Percentiles rank a stretch among this genome's conserved stretches.
These are phyloP conservation scores for Erebia ligea DNA, from an alignment of 2,888 invertebrate genomes.

Conservation along the genomic window DNA sequence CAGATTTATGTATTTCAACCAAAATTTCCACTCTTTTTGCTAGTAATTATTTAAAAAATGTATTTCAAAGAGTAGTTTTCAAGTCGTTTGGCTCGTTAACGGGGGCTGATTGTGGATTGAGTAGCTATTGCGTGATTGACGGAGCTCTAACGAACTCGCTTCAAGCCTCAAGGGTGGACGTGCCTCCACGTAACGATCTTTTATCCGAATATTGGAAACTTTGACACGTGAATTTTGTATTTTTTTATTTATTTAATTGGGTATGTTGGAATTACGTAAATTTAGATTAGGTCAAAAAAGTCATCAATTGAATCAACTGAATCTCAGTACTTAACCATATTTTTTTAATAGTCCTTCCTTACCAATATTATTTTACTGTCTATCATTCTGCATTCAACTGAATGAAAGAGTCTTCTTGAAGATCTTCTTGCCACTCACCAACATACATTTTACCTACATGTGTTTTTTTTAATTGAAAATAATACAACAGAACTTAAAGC, in stretches of 20 bases:
- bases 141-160: conserved; percentile 79
- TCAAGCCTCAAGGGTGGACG: conserved; percentile 74
- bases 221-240: conserved; percentile 30
- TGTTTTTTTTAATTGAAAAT: too few relatives aligned
- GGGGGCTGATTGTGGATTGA: conserved; percentile 82
- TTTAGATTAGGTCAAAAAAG: too few relatives aligned
- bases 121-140: conserved; percentile 83
- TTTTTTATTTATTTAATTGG: not conserved
- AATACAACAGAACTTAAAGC: too few relatives aligned
- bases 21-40: not conserved
- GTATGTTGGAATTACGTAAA: too few relatives aligned
- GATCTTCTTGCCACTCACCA: conserved; percentile 64
- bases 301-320: too few relatives aligned
- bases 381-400: too few relatives aligned
- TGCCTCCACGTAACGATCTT: conserved; percentile 41
- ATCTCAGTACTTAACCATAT: not conserved
- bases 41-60: not conserved
- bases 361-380: too few relatives aligned
- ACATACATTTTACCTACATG: conserved; percentile 43
- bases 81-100: conserved; percentile 76
- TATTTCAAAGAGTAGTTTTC: not conserved
- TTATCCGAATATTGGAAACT: conserved; percentile 36
- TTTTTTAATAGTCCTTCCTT: conserved; percentile 23
- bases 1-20: not conserved
- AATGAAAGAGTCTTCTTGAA: too few relatives aligned